Conservation (phyloP, 1,140 invertebrate species). For the Drosophila navojoa region DNA sequence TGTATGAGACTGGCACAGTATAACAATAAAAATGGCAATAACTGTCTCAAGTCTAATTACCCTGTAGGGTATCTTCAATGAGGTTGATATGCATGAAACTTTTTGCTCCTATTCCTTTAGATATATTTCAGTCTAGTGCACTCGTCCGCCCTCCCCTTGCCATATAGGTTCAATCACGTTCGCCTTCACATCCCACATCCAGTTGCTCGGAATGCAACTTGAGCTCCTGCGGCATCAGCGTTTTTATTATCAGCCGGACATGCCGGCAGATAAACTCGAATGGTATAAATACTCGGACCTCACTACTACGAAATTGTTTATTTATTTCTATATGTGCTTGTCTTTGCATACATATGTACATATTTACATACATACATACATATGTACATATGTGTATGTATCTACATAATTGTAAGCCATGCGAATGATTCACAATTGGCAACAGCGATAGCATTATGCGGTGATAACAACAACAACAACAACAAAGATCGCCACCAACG, state of each 20-base stretch:
- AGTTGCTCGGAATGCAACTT: conserved; percentile 16
- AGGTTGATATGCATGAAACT: neutral
- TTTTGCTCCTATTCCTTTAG: neutral
- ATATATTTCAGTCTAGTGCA: neutral
- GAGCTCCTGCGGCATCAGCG: conserved; percentile 26
- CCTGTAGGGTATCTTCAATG: too few species aligned
- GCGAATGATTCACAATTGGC: conserved; percentile 39
- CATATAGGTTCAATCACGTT: neutral
- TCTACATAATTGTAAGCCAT: conserved; percentile 15
- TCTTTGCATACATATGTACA: conserved; percentile 12
- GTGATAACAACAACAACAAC: conserved; percentile 19
- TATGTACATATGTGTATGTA: neutral
- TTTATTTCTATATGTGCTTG: conserved; percentile 26
- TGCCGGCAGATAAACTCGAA: conserved; percentile 12
- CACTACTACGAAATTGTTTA: neutral
- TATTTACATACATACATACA: neutral
- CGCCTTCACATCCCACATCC: conserved; percentile 13
- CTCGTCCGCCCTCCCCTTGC: neutral
- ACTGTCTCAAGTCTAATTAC: too few species aligned
- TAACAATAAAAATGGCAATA: too few species aligned
- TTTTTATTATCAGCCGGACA: conserved; percentile 5
- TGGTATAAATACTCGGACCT: neutral
- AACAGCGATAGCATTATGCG: conserved; percentile 7
- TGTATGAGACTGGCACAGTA: neutral
- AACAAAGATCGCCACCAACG: conserved; percentile 20